phyloP scores from a whole-genome alignment of 37 sponge, comb jelly and placozoan genomes.

The Lycopodina hypogea region DNA sequence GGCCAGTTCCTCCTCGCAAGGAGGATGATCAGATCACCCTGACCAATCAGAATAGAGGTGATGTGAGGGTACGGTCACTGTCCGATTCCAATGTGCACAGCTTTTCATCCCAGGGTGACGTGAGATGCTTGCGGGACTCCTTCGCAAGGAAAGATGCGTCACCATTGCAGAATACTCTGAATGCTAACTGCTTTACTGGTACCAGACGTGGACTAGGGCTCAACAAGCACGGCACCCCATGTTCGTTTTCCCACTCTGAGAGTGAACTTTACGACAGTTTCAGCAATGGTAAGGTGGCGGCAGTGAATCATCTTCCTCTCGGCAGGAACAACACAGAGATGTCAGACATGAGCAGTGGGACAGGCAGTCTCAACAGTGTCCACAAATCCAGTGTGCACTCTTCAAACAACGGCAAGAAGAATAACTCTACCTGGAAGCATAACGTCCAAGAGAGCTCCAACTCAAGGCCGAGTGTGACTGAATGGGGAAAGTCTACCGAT shows the following conservation, averaged over 20 bases:
- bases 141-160: neutral
- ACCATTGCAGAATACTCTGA: neutral
- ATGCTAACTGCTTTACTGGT: neutral
- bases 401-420: neutral
- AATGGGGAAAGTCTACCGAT: too few relatives aligned
- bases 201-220: neutral
- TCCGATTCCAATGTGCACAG: slow-evolving; percentile 5
- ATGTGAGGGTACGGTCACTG: neutral
- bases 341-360: slow-evolving; percentile 33
- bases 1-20: neutral
- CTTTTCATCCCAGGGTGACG: neutral
- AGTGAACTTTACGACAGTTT: slow-evolving; percentile 35
- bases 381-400: neutral
- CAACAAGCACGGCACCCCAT: neutral
- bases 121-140: too few relatives aligned
- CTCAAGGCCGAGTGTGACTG: too few relatives aligned
- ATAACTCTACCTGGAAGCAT: too few relatives aligned
- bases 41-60: neutral
- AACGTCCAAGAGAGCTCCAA: too few relatives aligned
- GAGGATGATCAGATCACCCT: neutral
- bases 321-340: slow-evolving; percentile 23
- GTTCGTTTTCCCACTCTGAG: slow-evolving; percentile 19
- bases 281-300: slow-evolving; percentile 2
- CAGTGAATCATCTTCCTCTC: neutral
- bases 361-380: neutral